Conservation (phyloP, 2,888 invertebrate species). For the Chrysotoxum bicinctum region DNA sequence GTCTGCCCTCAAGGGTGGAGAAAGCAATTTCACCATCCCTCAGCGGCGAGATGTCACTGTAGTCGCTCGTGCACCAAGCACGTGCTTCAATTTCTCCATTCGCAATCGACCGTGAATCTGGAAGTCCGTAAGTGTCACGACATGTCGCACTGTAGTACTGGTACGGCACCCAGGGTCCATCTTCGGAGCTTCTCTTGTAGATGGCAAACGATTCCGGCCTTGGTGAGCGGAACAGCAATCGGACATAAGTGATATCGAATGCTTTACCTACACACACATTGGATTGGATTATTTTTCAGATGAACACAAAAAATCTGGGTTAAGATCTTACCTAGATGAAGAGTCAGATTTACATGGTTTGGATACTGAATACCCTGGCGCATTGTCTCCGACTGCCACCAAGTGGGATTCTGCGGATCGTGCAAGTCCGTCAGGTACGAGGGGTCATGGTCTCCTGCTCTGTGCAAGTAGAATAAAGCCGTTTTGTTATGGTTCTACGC, state of each 20-base stretch:
- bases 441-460: conserved; percentile 86
- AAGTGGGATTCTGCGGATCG: conserved; percentile 93
- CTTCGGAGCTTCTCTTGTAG: conserved; percentile 91
- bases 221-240: conserved; percentile 96
- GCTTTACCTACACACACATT: conserved; percentile 89
- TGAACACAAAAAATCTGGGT: conserved; percentile 11
- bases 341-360: conserved; percentile 94
- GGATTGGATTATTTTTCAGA: not conserved
- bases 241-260: conserved; percentile 98
- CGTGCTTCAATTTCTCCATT: conserved; percentile 92
- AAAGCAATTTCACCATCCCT: conserved; percentile 97
- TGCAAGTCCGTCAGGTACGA: conserved; percentile 94
- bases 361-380: conserved; percentile 95
- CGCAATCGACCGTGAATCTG: conserved; percentile 88
- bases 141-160: conserved; percentile 97
- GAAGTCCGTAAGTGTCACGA: conserved; percentile 93
- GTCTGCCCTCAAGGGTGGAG: conserved; percentile 96
- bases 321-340: conserved; percentile 88
- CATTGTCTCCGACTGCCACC: conserved; percentile 99
- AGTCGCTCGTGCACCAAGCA: conserved; percentile 98
- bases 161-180: conserved; percentile 93
- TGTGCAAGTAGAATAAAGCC: conserved; percentile 53
- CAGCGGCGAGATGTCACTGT: conserved; percentile 97
- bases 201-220: conserved; percentile 98
- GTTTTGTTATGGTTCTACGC: conserved; percentile 43